phyloP scores from a whole-genome alignment of 2,888 invertebrate species.

The Tyria jacobaeae region DNA sequence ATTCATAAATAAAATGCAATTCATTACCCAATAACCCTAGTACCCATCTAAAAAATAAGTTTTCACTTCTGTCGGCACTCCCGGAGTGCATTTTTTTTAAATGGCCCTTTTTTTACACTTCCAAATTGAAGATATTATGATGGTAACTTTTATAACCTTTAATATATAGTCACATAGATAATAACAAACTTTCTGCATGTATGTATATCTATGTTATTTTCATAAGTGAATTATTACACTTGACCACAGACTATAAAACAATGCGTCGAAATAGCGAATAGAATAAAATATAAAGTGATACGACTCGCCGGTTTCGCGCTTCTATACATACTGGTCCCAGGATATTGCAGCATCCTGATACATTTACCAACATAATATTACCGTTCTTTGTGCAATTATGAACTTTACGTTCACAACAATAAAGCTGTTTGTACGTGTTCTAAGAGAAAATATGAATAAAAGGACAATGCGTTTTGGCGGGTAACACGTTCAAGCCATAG shows the following conservation, averaged over 20 bases:
- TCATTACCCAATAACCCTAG: too few relatives aligned
- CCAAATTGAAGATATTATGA: too few relatives aligned
- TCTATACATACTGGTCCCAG: slow-evolving; percentile 13
- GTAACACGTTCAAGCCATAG: slow-evolving; percentile 11
- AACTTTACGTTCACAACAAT: background rate
- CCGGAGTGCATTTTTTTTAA: too few relatives aligned
- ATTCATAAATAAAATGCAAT: too few relatives aligned
- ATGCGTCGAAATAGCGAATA: slow-evolving; percentile 1
- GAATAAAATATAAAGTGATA: background rate
- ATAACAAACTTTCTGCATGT: too few relatives aligned
- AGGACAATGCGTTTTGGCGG: slow-evolving; percentile 45
- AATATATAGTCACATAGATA: too few relatives aligned
- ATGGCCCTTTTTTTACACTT: background rate
- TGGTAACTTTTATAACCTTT: too few relatives aligned
- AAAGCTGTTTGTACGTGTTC: slow-evolving; percentile 1
- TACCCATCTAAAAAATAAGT: too few relatives aligned
- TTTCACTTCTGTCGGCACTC: too few relatives aligned
- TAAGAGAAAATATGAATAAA: background rate
- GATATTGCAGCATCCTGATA: slow-evolving; percentile 16
- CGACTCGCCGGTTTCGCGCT: slow-evolving; percentile 1
- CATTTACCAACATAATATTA: background rate
- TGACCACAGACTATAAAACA: slow-evolving; percentile 1
- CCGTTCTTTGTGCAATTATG: background rate
- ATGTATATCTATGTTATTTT: too few relatives aligned
- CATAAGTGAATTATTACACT: too few relatives aligned